phyloP scores from a whole-genome alignment of 2,888 invertebrate genomes.

The Serripes groenlandicus region DNA sequence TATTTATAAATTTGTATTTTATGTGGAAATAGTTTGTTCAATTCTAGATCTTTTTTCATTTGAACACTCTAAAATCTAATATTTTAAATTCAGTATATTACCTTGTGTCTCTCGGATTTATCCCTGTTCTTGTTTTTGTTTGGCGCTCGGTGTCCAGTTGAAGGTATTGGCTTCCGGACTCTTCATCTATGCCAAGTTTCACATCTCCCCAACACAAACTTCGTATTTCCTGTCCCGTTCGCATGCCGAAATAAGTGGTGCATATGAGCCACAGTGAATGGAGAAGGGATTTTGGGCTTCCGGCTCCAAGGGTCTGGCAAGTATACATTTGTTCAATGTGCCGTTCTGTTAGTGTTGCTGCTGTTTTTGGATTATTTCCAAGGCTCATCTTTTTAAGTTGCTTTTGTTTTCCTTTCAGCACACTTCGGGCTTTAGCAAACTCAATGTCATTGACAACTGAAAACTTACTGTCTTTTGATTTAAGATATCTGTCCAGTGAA shows the following conservation, averaged over 20 bases:
- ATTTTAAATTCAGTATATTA: slow-evolving; percentile 9
- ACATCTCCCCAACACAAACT: slow-evolving; percentile 44
- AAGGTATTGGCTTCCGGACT: slow-evolving; percentile 42
- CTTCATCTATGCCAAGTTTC: slow-evolving; percentile 43
- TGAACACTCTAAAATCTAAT: too few species aligned
- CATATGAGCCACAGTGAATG: slow-evolving; percentile 46
- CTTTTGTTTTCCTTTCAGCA: slow-evolving; percentile 68
- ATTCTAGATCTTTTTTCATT: too few species aligned
- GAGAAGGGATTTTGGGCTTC: slow-evolving; percentile 28
- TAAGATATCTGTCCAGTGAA: slow-evolving; percentile 71
- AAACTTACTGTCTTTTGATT: slow-evolving; percentile 44
- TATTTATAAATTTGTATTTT: too few species aligned
- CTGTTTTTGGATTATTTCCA: slow-evolving; percentile 66
- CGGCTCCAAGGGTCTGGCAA: background rate
- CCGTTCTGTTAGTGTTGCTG: background rate
- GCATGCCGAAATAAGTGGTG: slow-evolving; percentile 45
- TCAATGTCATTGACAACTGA: background rate
- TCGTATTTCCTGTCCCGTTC: slow-evolving; percentile 34
- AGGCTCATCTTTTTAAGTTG: slow-evolving; percentile 69
- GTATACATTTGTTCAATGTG: background rate
- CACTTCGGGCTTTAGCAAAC: too few species aligned
- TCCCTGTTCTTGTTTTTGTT: slow-evolving; percentile 49
- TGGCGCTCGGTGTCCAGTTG: slow-evolving; percentile 32
- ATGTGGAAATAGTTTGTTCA: too few species aligned
- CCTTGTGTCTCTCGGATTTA: slow-evolving; percentile 39